A percentile compares a stretch with the other conserved stretches of the same genome.
Conservation (phyloP, 2,797 vertebrate species). For the Aplochiton taeniatus region DNA sequence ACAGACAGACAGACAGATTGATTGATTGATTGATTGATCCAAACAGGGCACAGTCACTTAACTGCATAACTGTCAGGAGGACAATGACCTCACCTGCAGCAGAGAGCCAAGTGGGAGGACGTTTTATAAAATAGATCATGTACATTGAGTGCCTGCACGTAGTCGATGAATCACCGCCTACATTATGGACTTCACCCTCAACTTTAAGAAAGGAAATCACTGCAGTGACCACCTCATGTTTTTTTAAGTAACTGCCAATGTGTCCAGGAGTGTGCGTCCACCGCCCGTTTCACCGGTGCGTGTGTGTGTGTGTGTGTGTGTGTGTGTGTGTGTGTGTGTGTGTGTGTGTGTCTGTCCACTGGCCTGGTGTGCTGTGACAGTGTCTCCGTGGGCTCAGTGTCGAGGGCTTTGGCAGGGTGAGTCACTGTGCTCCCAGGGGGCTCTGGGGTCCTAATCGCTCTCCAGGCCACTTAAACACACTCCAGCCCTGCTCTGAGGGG, state of each 20-base stretch:
- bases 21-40: no score
- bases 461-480: conserved; percentile 39
- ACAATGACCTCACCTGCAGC: no score
- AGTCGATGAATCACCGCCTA: no score
- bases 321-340: neutral
- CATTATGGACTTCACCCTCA: no score
- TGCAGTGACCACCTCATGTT: no score
- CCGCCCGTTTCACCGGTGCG: neutral
- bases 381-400: conserved; percentile 7
- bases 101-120: no score
- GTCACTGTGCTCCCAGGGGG: conserved; percentile 40
- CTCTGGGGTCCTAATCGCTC: conserved; percentile 38
- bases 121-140: no score
- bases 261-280: neutral
- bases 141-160: no score
- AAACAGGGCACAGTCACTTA: no score
- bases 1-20: conserved; percentile 8
- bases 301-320: neutral
- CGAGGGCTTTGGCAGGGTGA: conserved; percentile 32
- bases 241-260: neutral
- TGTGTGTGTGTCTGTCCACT: neutral
- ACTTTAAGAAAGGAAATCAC: no score
- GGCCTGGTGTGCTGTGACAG: neutral
- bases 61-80: no score
- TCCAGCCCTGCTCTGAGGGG: conserved; percentile 27